phyloP scores from a whole-genome alignment of 2,113 vertebrate genomes.

The Erythrocercus mccallii region DNA sequence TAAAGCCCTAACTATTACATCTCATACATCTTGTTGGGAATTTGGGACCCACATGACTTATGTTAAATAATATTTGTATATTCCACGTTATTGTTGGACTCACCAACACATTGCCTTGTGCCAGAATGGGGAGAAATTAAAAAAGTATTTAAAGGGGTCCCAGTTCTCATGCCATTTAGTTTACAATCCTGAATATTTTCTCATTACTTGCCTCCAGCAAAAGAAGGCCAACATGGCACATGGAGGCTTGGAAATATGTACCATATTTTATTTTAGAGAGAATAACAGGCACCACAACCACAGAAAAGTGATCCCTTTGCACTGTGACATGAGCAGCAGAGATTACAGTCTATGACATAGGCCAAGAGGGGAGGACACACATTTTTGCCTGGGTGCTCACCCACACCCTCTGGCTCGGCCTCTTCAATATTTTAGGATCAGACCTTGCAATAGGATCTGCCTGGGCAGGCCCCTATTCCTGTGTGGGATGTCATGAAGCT shows the following conservation, averaged over 20 bases:
- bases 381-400: neutral
- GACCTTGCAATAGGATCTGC: neutral
- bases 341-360: neutral
- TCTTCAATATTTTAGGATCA: neutral
- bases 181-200: neutral
- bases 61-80: slow-evolving; percentile 61
- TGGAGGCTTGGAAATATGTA: neutral
- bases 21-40: slow-evolving; percentile 48
- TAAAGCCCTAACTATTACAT: neutral
- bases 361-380: neutral
- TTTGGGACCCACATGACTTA: slow-evolving; percentile 42
- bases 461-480: neutral
- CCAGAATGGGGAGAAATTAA: slow-evolving; percentile 35
- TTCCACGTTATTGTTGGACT: slow-evolving; percentile 65
- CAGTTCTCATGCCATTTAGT: slow-evolving; percentile 26
- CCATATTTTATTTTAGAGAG: neutral
- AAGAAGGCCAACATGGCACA: neutral
- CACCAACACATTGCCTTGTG: slow-evolving; percentile 1
- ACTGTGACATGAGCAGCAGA: neutral
- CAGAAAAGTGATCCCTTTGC: neutral
- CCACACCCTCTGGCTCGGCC: neutral
- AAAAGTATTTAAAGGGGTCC: neutral
- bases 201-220: neutral
- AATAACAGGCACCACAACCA: neutral
- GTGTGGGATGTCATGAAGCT: neutral